These are phyloP conservation scores for Eciton burchellii DNA, from an alignment of 1,140 invertebrate species.

Conservation along the genomic window DNA sequence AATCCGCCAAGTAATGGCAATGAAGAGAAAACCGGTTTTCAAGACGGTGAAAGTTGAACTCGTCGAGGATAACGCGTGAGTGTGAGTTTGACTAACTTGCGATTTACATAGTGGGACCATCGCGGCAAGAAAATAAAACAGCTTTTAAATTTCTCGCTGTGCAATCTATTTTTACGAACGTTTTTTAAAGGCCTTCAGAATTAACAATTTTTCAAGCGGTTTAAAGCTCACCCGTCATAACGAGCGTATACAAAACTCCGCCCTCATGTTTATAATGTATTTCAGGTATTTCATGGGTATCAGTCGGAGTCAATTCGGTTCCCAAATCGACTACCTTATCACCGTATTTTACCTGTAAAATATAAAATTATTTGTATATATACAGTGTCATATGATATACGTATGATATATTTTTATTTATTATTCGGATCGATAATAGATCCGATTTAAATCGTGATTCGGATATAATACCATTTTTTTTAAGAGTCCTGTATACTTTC, in stretches of 20 bases:
- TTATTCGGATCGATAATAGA: no score
- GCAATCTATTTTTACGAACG: background rate
- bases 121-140: background rate
- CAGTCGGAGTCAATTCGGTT: constrained; percentile 86
- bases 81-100: background rate
- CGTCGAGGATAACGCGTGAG: constrained; percentile 23
- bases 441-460: background rate
- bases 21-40: constrained; percentile 69
- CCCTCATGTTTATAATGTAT: constrained; percentile 85
- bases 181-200: background rate
- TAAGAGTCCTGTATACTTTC: background rate
- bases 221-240: constrained; percentile 85
- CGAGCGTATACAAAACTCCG: constrained; percentile 87
- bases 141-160: background rate
- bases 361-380: constrained; percentile 2
- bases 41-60: constrained; percentile 67
- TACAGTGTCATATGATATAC: background rate
- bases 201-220: background rate
- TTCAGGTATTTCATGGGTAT: constrained; percentile 81
- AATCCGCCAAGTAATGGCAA: background rate
- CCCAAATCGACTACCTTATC: constrained; percentile 84
- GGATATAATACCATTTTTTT: background rate
- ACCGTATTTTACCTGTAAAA: constrained; percentile 82
- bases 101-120: background rate
- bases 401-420: no score